Evolutionary conservation across 64 coral and sea anemone species (phyloP).

Genomic region (Dendronephthya gigantea): DNA sequence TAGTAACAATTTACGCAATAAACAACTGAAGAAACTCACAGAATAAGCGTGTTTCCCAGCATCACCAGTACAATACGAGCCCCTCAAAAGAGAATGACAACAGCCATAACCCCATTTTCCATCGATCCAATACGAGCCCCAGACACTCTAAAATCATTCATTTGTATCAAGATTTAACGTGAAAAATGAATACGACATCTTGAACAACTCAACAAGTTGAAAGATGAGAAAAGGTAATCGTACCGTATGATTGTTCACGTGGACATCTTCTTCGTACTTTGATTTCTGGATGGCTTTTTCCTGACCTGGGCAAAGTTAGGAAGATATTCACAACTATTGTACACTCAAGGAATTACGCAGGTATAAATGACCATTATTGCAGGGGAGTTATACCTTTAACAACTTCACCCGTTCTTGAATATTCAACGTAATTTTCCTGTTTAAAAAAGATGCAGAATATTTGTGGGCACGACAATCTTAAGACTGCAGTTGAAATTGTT

Average conservation of each 20-base stretch:
- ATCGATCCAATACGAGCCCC: conserved; percentile 85
- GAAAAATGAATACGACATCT: no score
- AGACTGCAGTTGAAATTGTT: no score
- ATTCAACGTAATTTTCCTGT: conserved; percentile 96
- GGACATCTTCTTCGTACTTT: conserved; percentile 96
- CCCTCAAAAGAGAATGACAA: conserved; percentile 77
- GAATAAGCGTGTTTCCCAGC: conserved; percentile 37
- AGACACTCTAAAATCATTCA: conserved; percentile 62
- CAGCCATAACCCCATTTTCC: conserved; percentile 87
- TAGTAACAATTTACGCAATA: not conserved
- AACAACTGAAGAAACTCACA: not conserved
- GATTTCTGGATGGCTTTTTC: conserved; percentile 82
- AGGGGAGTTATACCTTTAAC: conserved; percentile 64
- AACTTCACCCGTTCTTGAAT: conserved; percentile 88
- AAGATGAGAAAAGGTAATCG: not conserved
- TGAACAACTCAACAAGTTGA: not conserved
- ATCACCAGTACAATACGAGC: conserved; percentile 87
- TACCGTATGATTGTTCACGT: conserved; percentile 81
- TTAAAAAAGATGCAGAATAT: not conserved
- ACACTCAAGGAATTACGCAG: no score
- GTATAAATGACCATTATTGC: no score
- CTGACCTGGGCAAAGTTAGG: conserved; percentile 43
- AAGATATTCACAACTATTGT: not conserved
- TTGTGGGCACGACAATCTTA: not conserved
- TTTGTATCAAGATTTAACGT: not conserved